A percentile compares a stretch with the other conserved stretches of the same genome.
phyloP scores from a whole-genome alignment of 1,140 invertebrate genomes.

The Cataglyphis hispanica region DNA sequence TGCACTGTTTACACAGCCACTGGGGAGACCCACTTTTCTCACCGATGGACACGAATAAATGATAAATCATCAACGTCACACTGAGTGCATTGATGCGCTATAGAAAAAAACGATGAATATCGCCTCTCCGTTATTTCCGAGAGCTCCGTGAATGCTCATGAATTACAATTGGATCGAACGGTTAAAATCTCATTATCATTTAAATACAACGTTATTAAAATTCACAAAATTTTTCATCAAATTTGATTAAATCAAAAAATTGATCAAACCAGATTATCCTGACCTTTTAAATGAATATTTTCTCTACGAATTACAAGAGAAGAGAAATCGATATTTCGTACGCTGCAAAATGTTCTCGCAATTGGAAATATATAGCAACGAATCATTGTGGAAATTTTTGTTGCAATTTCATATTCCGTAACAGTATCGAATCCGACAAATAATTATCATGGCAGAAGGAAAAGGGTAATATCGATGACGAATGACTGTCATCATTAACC shows the following conservation, averaged over 20 bases:
- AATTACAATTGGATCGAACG: not conserved
- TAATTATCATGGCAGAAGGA: not conserved
- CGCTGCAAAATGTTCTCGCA: not conserved
- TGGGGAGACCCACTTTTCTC: conserved; percentile 72
- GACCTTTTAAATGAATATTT: not conserved
- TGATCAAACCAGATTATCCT: too few relatives aligned
- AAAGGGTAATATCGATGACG: conserved; percentile 58
- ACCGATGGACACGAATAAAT: conserved; percentile 74
- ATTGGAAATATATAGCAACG: not conserved
- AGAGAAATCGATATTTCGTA: not conserved
- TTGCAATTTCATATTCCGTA: not conserved
- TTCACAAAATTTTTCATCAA: not conserved
- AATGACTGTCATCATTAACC: conserved; percentile 69
- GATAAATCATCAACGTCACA: conserved; percentile 76
- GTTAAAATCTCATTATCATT: not conserved
- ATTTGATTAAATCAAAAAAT: not conserved
- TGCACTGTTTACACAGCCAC: conserved; percentile 71
- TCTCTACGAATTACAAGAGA: not conserved
- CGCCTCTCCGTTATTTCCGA: conserved; percentile 12
- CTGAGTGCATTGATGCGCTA: not conserved
- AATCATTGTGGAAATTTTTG: not conserved
- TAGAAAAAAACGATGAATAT: not conserved
- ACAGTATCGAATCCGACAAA: conserved; percentile 27
- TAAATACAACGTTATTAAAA: conserved; percentile 37
- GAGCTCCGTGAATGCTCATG: not conserved